Base-by-base conservation (phyloP, 2,797 vertebrate genomes). In the Telmatherina bonti region DNA sequence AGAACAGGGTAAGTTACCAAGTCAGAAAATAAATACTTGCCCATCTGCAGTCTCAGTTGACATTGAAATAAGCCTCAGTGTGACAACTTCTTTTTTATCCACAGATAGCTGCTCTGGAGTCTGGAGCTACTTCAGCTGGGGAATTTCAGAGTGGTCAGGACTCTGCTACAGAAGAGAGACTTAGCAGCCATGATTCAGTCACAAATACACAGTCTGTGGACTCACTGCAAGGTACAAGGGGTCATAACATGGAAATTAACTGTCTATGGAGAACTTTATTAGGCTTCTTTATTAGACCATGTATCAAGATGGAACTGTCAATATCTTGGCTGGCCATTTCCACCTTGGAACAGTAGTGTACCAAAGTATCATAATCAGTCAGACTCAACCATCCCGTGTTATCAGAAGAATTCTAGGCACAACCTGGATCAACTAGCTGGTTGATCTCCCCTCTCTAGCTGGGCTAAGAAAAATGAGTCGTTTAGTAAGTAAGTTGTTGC, bases 51-150 rank as follows among this genome's bases (percentile, higher is more conserved):
- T 70, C 10, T 15, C 54, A 7, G 26, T 3, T n/a, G n/a, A n/a
- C 33, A 58, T 16, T 74, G 27, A 61, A 62, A 82, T 74, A 4
- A 74, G 27, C 18, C 26, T n/a, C 3, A 13, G 20, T 62, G 85
- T 84, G 64, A 67, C 15, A 7, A 45, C 1, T 52, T 49, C 85
- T 71, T 70, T 76, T 70, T 65, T 83, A 30, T 92, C 84, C 85
- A 85, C 89, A 92, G 96, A 83, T 96, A 73, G 49, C 85, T 20
- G 85, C 82, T 31, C 93, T 97, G 81, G 95, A 97, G 87, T 92
- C 86, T 67, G 91, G 90, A 83, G 92, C 90, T 33, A 24, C 71
- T 56, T 67, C 82, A 2, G 85, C 81, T 53, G 61, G 49, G 24
- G 88, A 87, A 58, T 13, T 0, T 45, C 79, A 67, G 30, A 58